Evolutionary conservation across 1,140 invertebrate species (phyloP).

Genomic region (Bombyx mori): DNA sequence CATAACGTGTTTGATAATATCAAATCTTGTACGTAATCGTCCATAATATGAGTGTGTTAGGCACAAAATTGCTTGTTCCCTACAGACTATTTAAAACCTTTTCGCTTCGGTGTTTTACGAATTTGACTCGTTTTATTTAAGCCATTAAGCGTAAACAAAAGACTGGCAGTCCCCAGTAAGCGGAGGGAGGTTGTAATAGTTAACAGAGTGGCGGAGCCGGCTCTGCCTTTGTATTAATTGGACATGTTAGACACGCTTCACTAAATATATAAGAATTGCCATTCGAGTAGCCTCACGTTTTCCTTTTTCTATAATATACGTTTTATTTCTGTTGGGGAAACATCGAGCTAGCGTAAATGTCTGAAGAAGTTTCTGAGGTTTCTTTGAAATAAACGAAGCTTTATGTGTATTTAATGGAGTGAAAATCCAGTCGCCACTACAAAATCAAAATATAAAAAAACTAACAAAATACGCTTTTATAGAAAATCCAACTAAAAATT

Average conservation of each 20-base stretch:
- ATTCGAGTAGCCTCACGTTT: slow-evolving; percentile 24
- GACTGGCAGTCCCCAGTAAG: slow-evolving; percentile 44
- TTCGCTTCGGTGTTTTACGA: slow-evolving; percentile 42
- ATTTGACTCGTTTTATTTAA: slow-evolving; percentile 65
- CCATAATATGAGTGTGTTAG: slow-evolving; percentile 32
- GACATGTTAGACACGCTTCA: slow-evolving; percentile 56
- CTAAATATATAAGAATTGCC: slow-evolving; percentile 43
- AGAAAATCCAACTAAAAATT: too few relatives aligned
- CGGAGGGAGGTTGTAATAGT: slow-evolving; percentile 50
- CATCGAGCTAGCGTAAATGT: neutral
- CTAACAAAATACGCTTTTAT: too few relatives aligned
- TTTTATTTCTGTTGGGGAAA: slow-evolving; percentile 20
- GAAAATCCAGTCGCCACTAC: too few relatives aligned
- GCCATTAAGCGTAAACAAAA: slow-evolving; percentile 65
- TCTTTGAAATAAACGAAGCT: too few relatives aligned
- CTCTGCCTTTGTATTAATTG: slow-evolving; percentile 52
- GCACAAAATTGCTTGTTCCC: slow-evolving; percentile 24
- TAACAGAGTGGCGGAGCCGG: slow-evolving; percentile 37
- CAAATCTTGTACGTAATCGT: neutral
- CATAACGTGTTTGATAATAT: too few relatives aligned
- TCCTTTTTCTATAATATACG: slow-evolving; percentile 22
- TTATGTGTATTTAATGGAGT: too few relatives aligned
- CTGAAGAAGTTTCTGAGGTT: too few relatives aligned
- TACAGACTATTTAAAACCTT: slow-evolving; percentile 41
- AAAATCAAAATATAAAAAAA: too few relatives aligned